Evolutionary conservation across 53 echinoderm and acorn worm genomes (phyloP), one percentile per base, ranked within the genome.

Genomic region (Mesocentrotus franciscanus): DNA sequence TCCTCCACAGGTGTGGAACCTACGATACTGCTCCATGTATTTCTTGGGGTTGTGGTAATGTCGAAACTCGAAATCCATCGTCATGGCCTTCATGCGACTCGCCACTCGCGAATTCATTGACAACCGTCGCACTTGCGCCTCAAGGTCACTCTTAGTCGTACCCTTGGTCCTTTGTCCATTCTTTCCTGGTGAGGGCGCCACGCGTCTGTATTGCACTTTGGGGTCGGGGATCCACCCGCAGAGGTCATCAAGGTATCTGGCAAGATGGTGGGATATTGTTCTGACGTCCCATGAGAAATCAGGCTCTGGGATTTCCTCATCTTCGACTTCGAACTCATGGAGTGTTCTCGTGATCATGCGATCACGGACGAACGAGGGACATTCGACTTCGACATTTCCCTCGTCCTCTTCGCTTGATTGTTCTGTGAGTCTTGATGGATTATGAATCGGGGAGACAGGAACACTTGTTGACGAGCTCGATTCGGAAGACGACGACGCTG

Each of bases 21-120:
- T 93, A 18, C 99, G 95, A 85, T 99, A 99, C 83, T 99, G 99
- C 91, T 99, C 99, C n/a, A 98, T 97, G 81, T 99, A 99, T 91
- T 97, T 99, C 93, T 93, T 98, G 0, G 96, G 96, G 71, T 99
- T 97, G 95, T 93, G 95, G 94, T 97, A 98, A 91, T 99, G 99
- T 78, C 95, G 95, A 78, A 99, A 99, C 71, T 99, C 96, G 62
- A 95, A 99, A 22, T 98, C 96, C 55, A 92, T 94, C 27, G 62
- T 36, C 84, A 92, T 68, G 2, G 71, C 90, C 14, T 91, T 85
- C 78, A 92, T 92, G 17, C 95, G 96, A 92, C 92, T 95, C 18
- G 91, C 57, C 61, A 83, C 39, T 18, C 90, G 60, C 12, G 90
- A 91, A 12, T 57, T 57, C 24, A 95, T 58, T 20, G 90, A 95